A percentile compares a stretch with the other conserved stretches of the same genome.
phyloP scores from a whole-genome alignment of 2,113 vertebrate species.

The Psephotus haematonotus region DNA sequence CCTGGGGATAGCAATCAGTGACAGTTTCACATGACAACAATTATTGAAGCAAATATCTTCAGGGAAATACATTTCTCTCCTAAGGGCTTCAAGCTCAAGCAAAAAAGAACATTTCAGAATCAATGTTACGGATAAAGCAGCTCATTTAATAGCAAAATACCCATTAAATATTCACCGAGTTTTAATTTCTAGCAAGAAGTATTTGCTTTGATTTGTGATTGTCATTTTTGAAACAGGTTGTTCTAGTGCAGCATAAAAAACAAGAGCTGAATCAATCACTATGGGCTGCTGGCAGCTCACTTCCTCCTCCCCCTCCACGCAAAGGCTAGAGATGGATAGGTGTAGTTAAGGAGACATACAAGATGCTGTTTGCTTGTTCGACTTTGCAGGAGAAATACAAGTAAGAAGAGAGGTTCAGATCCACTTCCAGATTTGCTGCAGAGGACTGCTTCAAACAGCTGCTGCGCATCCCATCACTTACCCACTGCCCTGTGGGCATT shows the following conservation, averaged over 20 bases:
- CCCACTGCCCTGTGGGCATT: background rate
- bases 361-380: background rate
- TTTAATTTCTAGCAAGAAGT: background rate
- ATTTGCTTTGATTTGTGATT: background rate
- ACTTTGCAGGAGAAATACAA: background rate
- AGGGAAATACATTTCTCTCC: background rate
- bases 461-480: background rate
- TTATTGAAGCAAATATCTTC: background rate
- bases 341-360: background rate
- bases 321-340: background rate
- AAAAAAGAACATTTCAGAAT: background rate
- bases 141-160: background rate
- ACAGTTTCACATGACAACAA: background rate
- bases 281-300: constrained; percentile 1
- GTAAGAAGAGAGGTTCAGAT: background rate
- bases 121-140: background rate
- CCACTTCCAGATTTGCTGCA: background rate
- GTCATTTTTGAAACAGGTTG: background rate
- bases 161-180: background rate
- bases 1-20: background rate
- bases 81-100: background rate
- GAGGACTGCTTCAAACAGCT: background rate
- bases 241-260: background rate
- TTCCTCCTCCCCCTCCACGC: constrained; percentile 18
- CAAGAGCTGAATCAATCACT: constrained; percentile 1